Percentiles rank a stretch among this genome's conserved stretches.
Evolutionary conservation across 2,888 invertebrate genomes (phyloP).

Genomic region (Drosophila nr. fundita): DNA sequence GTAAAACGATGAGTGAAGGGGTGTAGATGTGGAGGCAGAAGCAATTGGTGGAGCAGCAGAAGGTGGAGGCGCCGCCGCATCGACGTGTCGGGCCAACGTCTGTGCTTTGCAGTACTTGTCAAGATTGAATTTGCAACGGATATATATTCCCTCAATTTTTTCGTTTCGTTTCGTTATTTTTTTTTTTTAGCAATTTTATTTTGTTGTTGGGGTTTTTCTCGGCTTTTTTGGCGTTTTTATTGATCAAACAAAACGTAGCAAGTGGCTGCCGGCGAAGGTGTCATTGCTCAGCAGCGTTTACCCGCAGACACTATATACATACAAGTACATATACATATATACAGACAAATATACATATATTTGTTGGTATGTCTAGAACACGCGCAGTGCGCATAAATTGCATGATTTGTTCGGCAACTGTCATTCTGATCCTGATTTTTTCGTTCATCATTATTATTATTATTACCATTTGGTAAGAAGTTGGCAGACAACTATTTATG

Average conservation of each 20-base stretch:
- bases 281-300: constrained; percentile 66
- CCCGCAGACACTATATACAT: background rate
- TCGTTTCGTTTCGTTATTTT: constrained; percentile 1
- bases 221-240: constrained; percentile 77
- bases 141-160: constrained; percentile 35
- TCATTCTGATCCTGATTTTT: constrained; percentile 52
- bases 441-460: constrained; percentile 67
- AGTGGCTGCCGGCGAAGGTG: constrained; percentile 77
- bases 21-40: constrained; percentile 1
- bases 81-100: constrained; percentile 54
- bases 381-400: constrained; percentile 78
- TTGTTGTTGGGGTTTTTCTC: constrained; percentile 23
- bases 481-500: constrained; percentile 43
- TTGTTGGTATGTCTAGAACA: constrained; percentile 23
- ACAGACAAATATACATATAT: constrained; percentile 17
- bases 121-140: constrained; percentile 78
- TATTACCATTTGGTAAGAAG: constrained; percentile 39
- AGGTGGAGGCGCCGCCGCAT: constrained; percentile 15
- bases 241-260: constrained; percentile 83
- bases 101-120: constrained; percentile 79
- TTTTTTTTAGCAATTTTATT: constrained; percentile 21
- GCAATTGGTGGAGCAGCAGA: background rate
- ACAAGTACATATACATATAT: constrained; percentile 6
- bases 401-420: constrained; percentile 78
- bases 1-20: constrained; percentile 50